Base-by-base conservation (phyloP, 2,888 invertebrate genomes). In the Pristionchus mayeri region DNA sequence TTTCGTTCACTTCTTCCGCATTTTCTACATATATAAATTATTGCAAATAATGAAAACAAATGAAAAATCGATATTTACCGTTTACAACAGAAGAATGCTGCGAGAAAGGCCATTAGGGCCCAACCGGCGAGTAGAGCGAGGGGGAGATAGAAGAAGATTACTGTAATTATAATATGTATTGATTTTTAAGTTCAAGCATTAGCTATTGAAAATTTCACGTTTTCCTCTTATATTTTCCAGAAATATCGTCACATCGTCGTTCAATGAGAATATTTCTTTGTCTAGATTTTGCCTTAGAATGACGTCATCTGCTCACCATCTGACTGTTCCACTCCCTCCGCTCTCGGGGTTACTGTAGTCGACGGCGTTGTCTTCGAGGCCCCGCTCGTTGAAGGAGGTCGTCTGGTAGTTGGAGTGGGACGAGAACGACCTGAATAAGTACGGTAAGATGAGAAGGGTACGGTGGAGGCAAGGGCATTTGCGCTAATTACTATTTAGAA, bases 21-120 rank as follows among this genome's bases (percentile, higher is more conserved):
- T n/a, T n/a, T 67, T 37, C 11, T 37, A 13, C 44, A 30, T 75
- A 16, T 6, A 24, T 44, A 21, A 40, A 9, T 71, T 30, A 63
- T 67, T 34, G 37, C 6, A 57, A 57, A 57, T n/a, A 57, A 1
- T 3, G 57, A 57, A 24, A n/a, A 57, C 1, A 16, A 1, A 37
- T 34, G n/a, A 44, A 75, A 75, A 75, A 40, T 1, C 7, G 40
- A 48, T 63, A 34, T 11, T 44, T 48, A 81, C 81, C 44, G 16
- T 27, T 6, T 40, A 24, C 87, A 80, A 71, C 88, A 90, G 44
- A 89, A 80, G n/a, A 85, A 87, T 11, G 85, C 48, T 11, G 90
- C 85, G 11, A 89, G 85, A 30, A 88, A 84, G n/a, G 88, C 86
- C 4, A 91, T 85, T 2, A 90, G 60, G 1, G 88, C 75, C 91